Percentiles rank a stretch among this genome's conserved stretches.
Conservation (phyloP, 2,113 vertebrate genomes). For the Sminthopsis crassicaudata region DNA sequence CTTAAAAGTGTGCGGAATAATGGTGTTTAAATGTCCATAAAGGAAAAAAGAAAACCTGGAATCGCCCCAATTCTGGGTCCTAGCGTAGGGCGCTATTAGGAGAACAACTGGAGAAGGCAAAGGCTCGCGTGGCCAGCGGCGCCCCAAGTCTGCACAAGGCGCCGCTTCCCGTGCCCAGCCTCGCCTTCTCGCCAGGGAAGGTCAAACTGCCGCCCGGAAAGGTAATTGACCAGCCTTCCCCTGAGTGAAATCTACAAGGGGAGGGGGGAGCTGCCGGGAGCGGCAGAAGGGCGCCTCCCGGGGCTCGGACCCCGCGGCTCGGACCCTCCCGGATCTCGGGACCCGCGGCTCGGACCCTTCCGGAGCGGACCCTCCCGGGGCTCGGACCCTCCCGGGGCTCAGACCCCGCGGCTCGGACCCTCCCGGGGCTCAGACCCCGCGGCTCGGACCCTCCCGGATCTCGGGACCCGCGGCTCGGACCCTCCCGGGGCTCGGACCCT, state of each 20-base stretch:
- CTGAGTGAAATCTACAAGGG: background rate
- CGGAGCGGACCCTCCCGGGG: too few species aligned
- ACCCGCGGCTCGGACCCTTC: too few species aligned
- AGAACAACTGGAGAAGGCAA: conserved; percentile 15
- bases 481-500: too few species aligned
- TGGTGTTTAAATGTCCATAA: background rate
- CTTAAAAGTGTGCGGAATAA: conserved; percentile 2
- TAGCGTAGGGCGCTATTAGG: conserved; percentile 52
- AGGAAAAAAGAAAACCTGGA: conserved; percentile 25
- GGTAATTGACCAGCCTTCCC: conserved; percentile 57
- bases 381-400: too few species aligned
- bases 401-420: too few species aligned
- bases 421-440: too few species aligned
- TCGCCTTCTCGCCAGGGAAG: conserved; percentile 54
- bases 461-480: too few species aligned
- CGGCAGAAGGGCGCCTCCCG: too few species aligned
- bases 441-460: too few species aligned
- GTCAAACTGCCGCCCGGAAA: conserved; percentile 59
- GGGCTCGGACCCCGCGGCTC: too few species aligned
- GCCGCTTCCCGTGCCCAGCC: background rate
- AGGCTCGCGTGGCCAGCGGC: conserved; percentile 20
- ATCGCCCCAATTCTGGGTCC: background rate
- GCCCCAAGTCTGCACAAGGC: conserved; percentile 19
- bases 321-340: too few species aligned
- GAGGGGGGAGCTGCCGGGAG: too few species aligned